Conservation (phyloP, 2,113 vertebrate species). For the Gracilinanus agilis region DNA sequence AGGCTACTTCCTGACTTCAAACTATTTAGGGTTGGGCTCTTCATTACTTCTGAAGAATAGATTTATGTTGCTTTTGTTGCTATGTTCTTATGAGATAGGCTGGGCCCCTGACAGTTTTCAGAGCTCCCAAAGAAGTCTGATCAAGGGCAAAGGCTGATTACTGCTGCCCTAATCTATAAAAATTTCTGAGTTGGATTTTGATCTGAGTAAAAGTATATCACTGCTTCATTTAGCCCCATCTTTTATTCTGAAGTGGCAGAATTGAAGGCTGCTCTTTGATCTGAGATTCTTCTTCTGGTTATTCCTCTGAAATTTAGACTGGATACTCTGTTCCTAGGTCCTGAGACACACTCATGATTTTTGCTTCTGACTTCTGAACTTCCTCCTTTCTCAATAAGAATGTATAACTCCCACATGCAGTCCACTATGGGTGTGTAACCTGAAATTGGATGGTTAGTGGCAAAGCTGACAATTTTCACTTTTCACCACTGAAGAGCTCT, state of each 20-base stretch:
- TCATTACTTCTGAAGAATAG: neutral
- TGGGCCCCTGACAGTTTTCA: neutral
- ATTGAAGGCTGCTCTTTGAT: neutral
- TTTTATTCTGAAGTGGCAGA: neutral
- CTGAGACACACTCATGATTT: neutral
- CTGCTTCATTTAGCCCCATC: neutral
- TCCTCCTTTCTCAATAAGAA: neutral
- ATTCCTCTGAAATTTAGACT: neutral
- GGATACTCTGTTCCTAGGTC: neutral
- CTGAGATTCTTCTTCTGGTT: neutral
- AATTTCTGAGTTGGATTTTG: neutral
- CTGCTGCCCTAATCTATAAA: neutral
- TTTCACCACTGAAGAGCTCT: neutral
- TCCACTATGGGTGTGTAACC: neutral
- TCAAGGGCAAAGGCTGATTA: neutral
- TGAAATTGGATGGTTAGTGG: neutral
- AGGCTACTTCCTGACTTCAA: neutral
- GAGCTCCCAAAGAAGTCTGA: neutral
- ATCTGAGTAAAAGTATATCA: neutral
- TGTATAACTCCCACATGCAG: neutral
- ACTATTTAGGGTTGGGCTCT: neutral
- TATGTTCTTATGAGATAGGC: neutral
- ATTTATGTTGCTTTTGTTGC: neutral
- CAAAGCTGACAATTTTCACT: neutral
- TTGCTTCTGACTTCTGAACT: neutral